Evolutionary conservation across 2,888 invertebrate genomes (phyloP), one percentile per base, ranked within the genome.

Genomic region (Plebejus melissa): DNA sequence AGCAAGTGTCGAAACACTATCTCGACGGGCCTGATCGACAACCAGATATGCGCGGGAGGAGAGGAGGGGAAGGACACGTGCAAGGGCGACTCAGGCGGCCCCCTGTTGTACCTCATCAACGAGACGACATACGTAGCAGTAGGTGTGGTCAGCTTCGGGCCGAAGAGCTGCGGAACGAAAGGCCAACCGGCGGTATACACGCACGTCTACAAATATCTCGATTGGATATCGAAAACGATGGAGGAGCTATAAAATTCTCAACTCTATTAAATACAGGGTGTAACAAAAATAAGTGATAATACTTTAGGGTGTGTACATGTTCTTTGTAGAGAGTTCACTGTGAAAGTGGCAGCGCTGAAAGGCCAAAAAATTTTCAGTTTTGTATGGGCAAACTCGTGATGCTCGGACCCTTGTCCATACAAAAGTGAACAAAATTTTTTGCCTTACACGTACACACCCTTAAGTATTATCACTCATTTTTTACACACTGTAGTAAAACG

Each of bases 61-160:
- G 75, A 78, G 32, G 76, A 78, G 69, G 77, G 76, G 2, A 70
- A 70, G 70, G 94, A 95, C 81, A 94, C 95, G 0, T 95, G 95
- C 78, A 81, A 88, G 32, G 94, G 95, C 0, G 95, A 95, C 78
- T 94, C 94, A 75, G 95, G 95, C 2, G 95, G 95, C 1, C 95
- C 95, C 0, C 84, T 95, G 11, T 94, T 94, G 89, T 80, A 82
- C 1, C 77, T 78, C 13, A 79, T 80, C 22, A 80, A 78, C 4
- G 74, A 83, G 2, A 81, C 79, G 2, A 81, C 79, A 9, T 82
- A 75, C 0, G 76, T 80, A 5, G 58, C 41, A 7, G 75, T 75
- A 1, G 75, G 75, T 4, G 28, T 75, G 57, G 71, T 71, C 0
- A 75, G 75, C 38, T 70, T 58, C 28, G 75, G 75, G 2, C 71